Base-by-base conservation (phyloP, 2,888 invertebrate genomes). In the Morpho helenor region DNA sequence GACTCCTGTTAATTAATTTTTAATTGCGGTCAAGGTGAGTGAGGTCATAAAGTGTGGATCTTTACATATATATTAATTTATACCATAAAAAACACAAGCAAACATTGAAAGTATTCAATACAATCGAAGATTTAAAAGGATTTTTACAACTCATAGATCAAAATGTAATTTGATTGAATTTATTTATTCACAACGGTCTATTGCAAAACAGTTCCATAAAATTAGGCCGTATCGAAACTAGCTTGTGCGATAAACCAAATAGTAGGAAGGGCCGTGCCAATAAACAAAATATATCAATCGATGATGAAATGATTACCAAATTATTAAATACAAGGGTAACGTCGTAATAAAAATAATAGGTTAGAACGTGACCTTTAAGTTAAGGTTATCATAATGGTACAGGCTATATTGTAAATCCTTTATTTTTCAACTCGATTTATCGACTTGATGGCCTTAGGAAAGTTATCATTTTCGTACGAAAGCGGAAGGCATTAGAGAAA, bases 291-390 rank as follows among this genome's bases (percentile, higher is more conserved):
- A 9, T 43, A 16, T 43, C 31, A 43, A 3, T 9, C 42, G 42
- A 43, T 43, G 42, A 9, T 43, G 9, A n/a, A 41, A 49, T 54
- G 55, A 61, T 62, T 64, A 59, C 55, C 57, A 50, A 57, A 60
- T 60, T 47, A 54, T 53, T 8, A 60, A 57, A 75, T 65, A 77
- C 87, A 87, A 89, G 88, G 88, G 83, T 82, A 87, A 87, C 86
- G 70, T 72, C 84, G 75, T 82, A 78, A 88, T 88, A 83, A 86
- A 88, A 82, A 76, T 79, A 81, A 83, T 84, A 82, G 76, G 75
- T 77, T 74, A 80, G 83, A 81, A 79, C 75, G 65, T 80, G 85
- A 80, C 85, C 85, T 89, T 77, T 77, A 74, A 73, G 70, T 70
- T 80, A 79, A 80, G 79, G 76, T 83, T 76, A 75, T 79, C 74